Evolutionary conservation across 2,113 vertebrate species (phyloP).

Genomic region (Crotalus tigris): DNA sequence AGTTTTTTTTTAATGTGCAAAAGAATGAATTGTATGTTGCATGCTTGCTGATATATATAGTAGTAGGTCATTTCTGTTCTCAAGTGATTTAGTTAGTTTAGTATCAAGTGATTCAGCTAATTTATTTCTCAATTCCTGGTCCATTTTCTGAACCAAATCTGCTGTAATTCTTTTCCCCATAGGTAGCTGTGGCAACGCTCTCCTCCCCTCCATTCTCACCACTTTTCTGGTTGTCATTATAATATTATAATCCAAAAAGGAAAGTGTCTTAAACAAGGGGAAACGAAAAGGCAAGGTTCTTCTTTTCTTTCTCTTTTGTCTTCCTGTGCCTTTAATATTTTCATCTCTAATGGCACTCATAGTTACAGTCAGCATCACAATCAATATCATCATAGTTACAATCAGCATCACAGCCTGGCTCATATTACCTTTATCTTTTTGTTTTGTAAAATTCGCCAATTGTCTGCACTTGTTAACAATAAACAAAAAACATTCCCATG

Average conservation of each 20-base stretch:
- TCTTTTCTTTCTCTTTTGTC: background rate
- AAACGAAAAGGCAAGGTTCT: background rate
- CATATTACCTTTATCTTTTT: background rate
- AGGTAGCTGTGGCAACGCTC: background rate
- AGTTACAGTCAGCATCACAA: background rate
- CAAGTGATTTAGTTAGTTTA: background rate
- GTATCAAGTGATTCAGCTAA: background rate
- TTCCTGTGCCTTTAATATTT: background rate
- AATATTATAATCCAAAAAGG: background rate
- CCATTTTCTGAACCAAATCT: background rate
- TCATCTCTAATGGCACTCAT: background rate
- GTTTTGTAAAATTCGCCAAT: background rate
- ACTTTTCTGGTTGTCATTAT: background rate
- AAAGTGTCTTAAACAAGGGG: background rate
- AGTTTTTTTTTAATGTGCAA: conserved; percentile 41
- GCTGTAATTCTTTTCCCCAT: background rate
- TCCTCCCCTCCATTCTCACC: background rate
- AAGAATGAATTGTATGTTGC: background rate
- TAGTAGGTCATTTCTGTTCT: background rate
- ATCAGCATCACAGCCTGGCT: background rate
- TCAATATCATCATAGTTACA: background rate
- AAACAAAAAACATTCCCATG: background rate
- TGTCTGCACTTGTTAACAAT: background rate
- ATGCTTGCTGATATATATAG: background rate
- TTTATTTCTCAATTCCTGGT: background rate